Percentiles rank a stretch among this genome's conserved stretches.
Evolutionary conservation across 1,140 invertebrate genomes (phyloP).

Genomic region (Nylanderia fulva): DNA sequence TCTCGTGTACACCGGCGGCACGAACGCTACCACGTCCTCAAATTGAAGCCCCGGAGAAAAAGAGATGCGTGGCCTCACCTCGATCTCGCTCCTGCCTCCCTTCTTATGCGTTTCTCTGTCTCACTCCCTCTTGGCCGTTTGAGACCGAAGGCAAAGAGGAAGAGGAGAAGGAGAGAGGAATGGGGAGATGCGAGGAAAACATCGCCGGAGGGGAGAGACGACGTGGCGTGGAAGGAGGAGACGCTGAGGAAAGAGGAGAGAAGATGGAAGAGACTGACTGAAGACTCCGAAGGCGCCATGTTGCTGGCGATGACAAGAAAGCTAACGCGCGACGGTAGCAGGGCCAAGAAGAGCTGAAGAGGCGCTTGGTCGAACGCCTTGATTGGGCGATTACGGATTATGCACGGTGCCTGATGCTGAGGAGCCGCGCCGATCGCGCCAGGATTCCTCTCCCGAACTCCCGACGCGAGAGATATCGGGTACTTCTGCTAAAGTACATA

Average conservation of each 20-base stretch:
- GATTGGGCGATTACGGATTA: constrained; percentile 81
- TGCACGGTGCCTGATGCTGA: constrained; percentile 77
- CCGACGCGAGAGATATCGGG: not conserved
- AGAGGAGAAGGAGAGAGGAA: constrained; percentile 40
- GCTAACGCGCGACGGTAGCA: constrained; percentile 75
- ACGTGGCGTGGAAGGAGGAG: constrained; percentile 35
- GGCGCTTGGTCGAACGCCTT: constrained; percentile 66
- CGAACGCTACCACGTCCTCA: constrained; percentile 75
- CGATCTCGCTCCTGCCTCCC: constrained; percentile 52
- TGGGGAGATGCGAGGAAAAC: constrained; percentile 58
- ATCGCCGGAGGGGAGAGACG: constrained; percentile 49
- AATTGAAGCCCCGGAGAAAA: constrained; percentile 77
- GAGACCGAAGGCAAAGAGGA: constrained; percentile 31
- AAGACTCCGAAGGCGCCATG: constrained; percentile 77
- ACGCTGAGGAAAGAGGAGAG: constrained; percentile 56
- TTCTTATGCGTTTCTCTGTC: constrained; percentile 4
- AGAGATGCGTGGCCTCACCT: constrained; percentile 74
- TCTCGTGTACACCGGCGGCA: constrained; percentile 58
- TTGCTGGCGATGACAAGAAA: constrained; percentile 79
- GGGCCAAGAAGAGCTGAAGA: constrained; percentile 66
- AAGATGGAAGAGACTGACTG: constrained; percentile 73
- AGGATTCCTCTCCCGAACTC: constrained; percentile 43
- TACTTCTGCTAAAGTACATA: constrained; percentile 18
- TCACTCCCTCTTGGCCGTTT: constrained; percentile 25
- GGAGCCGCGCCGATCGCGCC: constrained; percentile 58